Conservation (phyloP, 2,888 invertebrate genomes). For the Camponotus fellah region DNA sequence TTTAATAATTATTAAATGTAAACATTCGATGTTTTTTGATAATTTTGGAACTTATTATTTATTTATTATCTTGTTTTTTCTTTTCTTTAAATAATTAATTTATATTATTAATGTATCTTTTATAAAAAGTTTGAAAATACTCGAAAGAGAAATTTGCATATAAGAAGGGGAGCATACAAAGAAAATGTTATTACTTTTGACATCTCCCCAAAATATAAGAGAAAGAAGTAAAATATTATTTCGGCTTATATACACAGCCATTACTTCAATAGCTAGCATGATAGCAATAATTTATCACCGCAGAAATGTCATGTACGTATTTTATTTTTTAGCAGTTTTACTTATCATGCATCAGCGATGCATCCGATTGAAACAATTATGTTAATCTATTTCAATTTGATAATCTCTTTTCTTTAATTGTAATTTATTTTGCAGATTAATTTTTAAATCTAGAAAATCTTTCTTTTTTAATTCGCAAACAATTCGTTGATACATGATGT, state of each 20-base stretch:
- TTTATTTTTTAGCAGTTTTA: not conserved
- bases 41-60: not conserved
- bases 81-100: not conserved
- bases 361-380: not conserved
- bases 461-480: not conserved
- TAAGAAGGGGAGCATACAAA: not conserved
- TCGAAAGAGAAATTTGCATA: not conserved
- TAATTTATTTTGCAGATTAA: not conserved
- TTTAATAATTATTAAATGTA: not conserved
- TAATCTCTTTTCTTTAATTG: not conserved
- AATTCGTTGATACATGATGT: not conserved
- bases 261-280: not conserved
- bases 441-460: not conserved
- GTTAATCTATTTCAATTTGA: not conserved
- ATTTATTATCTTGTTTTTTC: not conserved
- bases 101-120: not conserved
- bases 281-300: not conserved
- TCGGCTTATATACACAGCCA: not conserved
- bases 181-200: not conserved
- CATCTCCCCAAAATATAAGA: not conserved
- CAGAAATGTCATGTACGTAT: not conserved
- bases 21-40: not conserved
- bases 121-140: not conserved
- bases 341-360: not conserved
- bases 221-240: not conserved